Evolutionary conservation across 53 echinoderm and acorn worm genomes (phyloP).

Genomic region (Actinopyga echinites): DNA sequence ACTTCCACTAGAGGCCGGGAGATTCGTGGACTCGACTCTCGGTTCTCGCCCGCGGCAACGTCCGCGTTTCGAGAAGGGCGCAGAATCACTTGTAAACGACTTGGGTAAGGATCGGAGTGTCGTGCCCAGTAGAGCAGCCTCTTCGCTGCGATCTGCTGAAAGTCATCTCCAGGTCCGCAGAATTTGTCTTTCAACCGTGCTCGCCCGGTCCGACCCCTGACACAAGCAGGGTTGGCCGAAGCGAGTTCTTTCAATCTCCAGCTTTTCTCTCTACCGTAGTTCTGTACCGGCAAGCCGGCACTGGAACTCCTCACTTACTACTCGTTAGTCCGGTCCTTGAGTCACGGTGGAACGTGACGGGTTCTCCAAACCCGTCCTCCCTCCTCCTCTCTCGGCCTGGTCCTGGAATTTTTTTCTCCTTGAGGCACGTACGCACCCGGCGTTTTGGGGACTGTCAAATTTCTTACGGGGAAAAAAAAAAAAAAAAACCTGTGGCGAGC

Average conservation of each 20-base stretch:
- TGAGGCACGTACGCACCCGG: no score
- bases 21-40: slow-evolving; percentile 41
- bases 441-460: no score
- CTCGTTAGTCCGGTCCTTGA: not conserved
- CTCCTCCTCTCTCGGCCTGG: no score
- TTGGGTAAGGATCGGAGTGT: slow-evolving; percentile 87
- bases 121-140: slow-evolving; percentile 84
- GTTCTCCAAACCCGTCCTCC: no score
- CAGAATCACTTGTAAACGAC: slow-evolving; percentile 26
- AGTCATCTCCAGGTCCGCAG: slow-evolving; percentile 69
- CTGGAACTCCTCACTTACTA: not conserved
- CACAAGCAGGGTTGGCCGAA: not conserved
- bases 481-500: no score
- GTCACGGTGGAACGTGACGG: no score
- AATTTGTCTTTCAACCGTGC: not conserved
- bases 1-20: slow-evolving; percentile 27
- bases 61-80: slow-evolving; percentile 70
- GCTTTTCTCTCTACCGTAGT: not conserved
- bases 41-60: slow-evolving; percentile 49
- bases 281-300: not conserved
- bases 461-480: no score
- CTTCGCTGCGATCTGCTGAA: slow-evolving; percentile 92
- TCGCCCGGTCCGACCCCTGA: not conserved
- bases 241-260: no score
- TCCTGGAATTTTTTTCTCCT: no score